Evolutionary conservation across 1,140 invertebrate genomes (phyloP).

Genomic region (Maconellicoccus hirsutus): DNA sequence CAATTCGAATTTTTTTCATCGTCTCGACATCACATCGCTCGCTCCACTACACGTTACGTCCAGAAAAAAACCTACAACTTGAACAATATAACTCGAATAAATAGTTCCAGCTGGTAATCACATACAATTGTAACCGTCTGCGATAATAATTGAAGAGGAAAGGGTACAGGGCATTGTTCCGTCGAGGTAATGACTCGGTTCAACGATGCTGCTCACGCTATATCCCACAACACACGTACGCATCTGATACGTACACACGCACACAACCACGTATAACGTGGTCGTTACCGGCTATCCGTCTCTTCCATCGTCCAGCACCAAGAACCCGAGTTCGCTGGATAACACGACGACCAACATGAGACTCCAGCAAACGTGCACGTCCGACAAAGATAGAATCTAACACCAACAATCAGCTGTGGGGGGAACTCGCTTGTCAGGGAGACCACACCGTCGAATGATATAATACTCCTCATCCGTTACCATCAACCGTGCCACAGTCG

Average conservation of each 20-base stretch:
- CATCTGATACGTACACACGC: too few relatives aligned
- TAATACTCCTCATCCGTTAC: background rate
- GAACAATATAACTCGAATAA: background rate
- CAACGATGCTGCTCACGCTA: background rate
- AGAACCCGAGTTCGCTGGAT: too few relatives aligned
- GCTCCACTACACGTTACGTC: too few relatives aligned
- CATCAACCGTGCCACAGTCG: background rate
- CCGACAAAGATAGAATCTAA: too few relatives aligned
- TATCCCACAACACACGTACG: background rate
- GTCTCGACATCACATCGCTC: too few relatives aligned
- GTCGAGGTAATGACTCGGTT: background rate
- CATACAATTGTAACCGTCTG: conserved; percentile 1
- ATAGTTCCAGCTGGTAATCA: conserved; percentile 1
- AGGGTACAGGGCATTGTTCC: conserved; percentile 1
- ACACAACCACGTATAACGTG: too few relatives aligned
- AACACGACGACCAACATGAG: too few relatives aligned
- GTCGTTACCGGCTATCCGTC: too few relatives aligned
- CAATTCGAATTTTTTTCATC: too few relatives aligned
- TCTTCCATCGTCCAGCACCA: too few relatives aligned
- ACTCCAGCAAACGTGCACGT: too few relatives aligned
- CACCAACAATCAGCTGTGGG: background rate
- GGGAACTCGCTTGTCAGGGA: background rate
- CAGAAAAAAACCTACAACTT: too few relatives aligned
- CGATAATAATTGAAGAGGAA: background rate
- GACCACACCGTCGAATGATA: background rate